These are phyloP conservation scores for Notarius lentiginosus DNA, from an alignment of 2,113 vertebrate genomes.

Conservation along the genomic window DNA sequence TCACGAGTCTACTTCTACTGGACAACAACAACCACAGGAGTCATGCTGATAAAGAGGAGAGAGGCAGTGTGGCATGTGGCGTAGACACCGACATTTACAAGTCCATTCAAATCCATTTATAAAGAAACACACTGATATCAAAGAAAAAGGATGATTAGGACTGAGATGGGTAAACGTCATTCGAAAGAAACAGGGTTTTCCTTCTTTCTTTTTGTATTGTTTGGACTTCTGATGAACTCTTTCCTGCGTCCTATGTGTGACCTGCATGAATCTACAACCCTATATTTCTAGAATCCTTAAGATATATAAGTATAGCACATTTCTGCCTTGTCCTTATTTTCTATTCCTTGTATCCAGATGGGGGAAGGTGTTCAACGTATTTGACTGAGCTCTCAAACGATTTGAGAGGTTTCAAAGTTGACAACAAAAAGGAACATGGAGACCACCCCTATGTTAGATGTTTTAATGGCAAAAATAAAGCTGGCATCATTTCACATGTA, in stretches of 20 bases:
- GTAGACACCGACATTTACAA: constrained; percentile 62
- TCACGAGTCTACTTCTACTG: constrained; percentile 53
- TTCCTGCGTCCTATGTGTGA: not conserved
- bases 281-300: not conserved
- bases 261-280: not conserved
- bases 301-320: not conserved
- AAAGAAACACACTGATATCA: constrained; percentile 63
- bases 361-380: not conserved
- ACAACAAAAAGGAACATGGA: not conserved
- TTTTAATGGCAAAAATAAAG: constrained; percentile 22
- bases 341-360: not conserved
- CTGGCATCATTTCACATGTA: constrained; percentile 18
- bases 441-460: constrained; percentile 1
- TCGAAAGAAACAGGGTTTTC: constrained; percentile 18
- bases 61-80: constrained; percentile 59
- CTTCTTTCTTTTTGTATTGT: not conserved
- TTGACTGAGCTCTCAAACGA: constrained; percentile 6
- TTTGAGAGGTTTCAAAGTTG: not conserved
- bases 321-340: constrained; percentile 12
- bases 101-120: constrained; percentile 64
- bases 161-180: constrained; percentile 54
- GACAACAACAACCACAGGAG: constrained; percentile 52
- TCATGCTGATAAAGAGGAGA: constrained; percentile 60
- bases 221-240: not conserved
- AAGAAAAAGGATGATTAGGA: constrained; percentile 58